Evolutionary conservation across 2,113 vertebrate genomes (phyloP).

Genomic region (Nicator chloris): DNA sequence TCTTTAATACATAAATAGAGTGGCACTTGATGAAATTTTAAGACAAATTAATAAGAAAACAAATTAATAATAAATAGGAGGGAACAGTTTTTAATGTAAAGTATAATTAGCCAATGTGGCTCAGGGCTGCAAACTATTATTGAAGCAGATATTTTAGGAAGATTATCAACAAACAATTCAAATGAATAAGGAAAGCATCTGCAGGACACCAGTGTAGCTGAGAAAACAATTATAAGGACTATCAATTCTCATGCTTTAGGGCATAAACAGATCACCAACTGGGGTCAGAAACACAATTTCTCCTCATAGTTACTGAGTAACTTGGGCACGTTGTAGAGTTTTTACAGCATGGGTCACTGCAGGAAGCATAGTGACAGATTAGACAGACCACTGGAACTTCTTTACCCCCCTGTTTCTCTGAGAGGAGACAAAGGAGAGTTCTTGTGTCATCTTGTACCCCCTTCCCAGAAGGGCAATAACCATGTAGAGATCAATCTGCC

Average conservation of each 20-base stretch:
- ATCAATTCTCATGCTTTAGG: slow-evolving; percentile 68
- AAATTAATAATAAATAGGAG: slow-evolving; percentile 51
- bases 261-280: slow-evolving; percentile 69
- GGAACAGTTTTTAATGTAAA: slow-evolving; percentile 30
- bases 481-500: not conserved
- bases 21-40: slow-evolving; percentile 3
- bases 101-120: slow-evolving; percentile 24
- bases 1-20: not conserved
- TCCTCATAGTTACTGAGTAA: slow-evolving; percentile 40
- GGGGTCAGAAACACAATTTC: slow-evolving; percentile 57
- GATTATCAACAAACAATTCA: slow-evolving; percentile 47
- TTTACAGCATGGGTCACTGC: slow-evolving; percentile 18
- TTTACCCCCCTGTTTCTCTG: slow-evolving; percentile 6
- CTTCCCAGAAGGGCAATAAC: not conserved
- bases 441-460: not conserved
- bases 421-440: not conserved
- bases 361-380: slow-evolving; percentile 51
- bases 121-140: slow-evolving; percentile 16
- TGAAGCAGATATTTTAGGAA: slow-evolving; percentile 21
- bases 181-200: slow-evolving; percentile 53
- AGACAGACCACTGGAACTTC: slow-evolving; percentile 27
- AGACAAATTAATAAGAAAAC: too few relatives aligned
- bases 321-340: slow-evolving; percentile 47
- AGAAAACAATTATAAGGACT: slow-evolving; percentile 69
- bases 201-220: slow-evolving; percentile 11